phyloP scores from a whole-genome alignment of 2,797 vertebrate species.

The Pteronotus mesoamericanus region DNA sequence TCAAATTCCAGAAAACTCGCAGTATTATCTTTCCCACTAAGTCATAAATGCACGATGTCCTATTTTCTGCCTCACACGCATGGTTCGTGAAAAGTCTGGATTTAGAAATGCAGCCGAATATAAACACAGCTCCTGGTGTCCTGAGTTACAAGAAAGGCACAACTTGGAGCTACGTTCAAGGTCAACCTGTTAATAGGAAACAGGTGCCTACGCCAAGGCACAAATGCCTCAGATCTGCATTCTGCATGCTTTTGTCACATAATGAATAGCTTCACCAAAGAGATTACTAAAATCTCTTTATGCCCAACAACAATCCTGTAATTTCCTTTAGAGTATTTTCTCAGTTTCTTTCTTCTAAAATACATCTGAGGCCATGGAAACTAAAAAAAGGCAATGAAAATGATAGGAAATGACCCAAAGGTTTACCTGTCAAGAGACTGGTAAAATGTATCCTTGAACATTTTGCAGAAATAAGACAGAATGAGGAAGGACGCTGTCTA shows the following conservation, averaged over 20 bases:
- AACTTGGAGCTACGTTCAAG: neutral
- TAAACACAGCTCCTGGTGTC: neutral
- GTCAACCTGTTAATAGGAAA: neutral
- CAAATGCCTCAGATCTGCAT: neutral
- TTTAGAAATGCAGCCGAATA: neutral
- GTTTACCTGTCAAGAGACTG: too few species aligned
- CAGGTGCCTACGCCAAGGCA: neutral
- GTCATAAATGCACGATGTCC: neutral
- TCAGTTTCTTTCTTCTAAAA: slow-evolving; percentile 21
- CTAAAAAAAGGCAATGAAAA: neutral
- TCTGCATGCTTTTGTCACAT: neutral
- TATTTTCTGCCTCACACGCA: neutral
- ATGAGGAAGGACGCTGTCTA: neutral
- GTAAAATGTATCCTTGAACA: neutral
- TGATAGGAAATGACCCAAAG: neutral
- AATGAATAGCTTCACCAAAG: neutral
- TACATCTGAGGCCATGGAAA: neutral
- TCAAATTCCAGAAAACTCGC: neutral
- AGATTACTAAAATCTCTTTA: neutral
- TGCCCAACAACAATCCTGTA: neutral
- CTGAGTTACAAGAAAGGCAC: neutral
- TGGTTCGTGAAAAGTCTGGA: neutral
- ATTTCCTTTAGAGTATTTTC: neutral
- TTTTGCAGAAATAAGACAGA: neutral
- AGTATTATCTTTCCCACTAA: neutral